phyloP scores from a whole-genome alignment of 2,888 invertebrate species.

The Leistus spinibarbis region DNA sequence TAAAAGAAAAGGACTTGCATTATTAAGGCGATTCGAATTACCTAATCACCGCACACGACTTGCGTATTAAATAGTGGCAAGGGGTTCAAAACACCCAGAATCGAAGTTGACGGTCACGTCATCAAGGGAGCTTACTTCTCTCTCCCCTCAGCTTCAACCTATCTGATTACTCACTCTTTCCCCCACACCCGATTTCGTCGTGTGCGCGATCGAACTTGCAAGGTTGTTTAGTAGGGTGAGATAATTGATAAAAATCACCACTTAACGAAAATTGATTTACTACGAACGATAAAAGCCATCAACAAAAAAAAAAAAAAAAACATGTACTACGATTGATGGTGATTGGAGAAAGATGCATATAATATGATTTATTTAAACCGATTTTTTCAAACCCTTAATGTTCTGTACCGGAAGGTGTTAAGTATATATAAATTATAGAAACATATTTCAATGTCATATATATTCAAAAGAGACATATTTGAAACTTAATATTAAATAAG shows the following conservation, averaged over 20 bases:
- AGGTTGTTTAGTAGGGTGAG: background rate
- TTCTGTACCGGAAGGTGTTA: background rate
- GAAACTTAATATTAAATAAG: no score
- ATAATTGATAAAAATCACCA: slow-evolving; percentile 13
- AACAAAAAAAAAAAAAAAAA: slow-evolving; percentile 3
- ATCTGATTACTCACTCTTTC: background rate
- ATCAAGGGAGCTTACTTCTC: background rate
- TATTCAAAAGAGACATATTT: no score
- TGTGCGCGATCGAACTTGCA: background rate
- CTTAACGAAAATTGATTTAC: slow-evolving; percentile 11
- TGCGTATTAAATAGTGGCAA: background rate
- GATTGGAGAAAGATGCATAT: slow-evolving; percentile 1
- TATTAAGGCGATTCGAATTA: background rate
- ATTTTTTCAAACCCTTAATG: background rate
- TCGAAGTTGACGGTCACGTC: background rate
- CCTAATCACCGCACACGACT: background rate
- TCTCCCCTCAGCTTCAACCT: background rate
- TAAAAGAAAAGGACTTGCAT: background rate
- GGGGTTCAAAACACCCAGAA: background rate
- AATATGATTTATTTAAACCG: background rate
- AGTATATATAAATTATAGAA: no score
- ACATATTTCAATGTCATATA: no score
- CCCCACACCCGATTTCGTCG: background rate
- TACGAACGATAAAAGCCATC: background rate
- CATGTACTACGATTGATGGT: background rate